Evolutionary conservation across 2,888 invertebrate species (phyloP).

Genomic region (Hypena proboscidalis): DNA sequence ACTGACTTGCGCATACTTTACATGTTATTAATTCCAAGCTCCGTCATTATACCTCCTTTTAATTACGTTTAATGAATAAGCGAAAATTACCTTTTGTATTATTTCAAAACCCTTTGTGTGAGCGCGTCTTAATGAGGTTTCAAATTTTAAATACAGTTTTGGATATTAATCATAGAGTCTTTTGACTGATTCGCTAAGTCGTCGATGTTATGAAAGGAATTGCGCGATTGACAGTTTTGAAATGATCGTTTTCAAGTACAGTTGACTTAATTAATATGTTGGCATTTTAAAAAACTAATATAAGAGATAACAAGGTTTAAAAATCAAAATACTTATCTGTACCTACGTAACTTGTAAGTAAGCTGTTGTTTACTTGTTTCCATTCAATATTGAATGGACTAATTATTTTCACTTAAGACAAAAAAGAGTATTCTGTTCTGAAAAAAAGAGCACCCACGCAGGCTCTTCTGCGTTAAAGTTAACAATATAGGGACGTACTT

Average conservation of each 20-base stretch:
- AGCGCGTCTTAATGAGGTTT: conserved; percentile 80
- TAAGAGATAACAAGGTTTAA: too few relatives aligned
- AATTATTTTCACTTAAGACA: too few relatives aligned
- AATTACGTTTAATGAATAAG: conserved; percentile 83
- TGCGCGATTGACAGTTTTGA: conserved; percentile 10
- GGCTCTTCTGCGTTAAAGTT: too few relatives aligned
- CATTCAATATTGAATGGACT: too few relatives aligned
- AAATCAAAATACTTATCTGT: too few relatives aligned
- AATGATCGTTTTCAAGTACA: conserved; percentile 7
- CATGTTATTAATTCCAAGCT: conserved; percentile 66
- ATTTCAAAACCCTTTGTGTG: conserved; percentile 73
- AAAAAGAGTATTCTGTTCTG: too few relatives aligned
- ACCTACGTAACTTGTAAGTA: too few relatives aligned
- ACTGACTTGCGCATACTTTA: conserved; percentile 57
- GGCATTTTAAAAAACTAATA: too few relatives aligned
- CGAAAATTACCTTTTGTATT: conserved; percentile 82
- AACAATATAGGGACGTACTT: too few relatives aligned
- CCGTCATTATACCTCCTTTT: conserved; percentile 72
- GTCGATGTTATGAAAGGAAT: not conserved
- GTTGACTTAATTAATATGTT: not conserved
- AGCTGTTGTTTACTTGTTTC: too few relatives aligned
- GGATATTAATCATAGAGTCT: conserved; percentile 68
- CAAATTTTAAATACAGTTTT: conserved; percentile 77
- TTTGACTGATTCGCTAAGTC: conserved; percentile 22
- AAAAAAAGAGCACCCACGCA: too few relatives aligned